Percentiles rank a stretch among this genome's conserved stretches.
phyloP scores from a whole-genome alignment of 2,888 invertebrate species.

The Agonopterix arenella region DNA sequence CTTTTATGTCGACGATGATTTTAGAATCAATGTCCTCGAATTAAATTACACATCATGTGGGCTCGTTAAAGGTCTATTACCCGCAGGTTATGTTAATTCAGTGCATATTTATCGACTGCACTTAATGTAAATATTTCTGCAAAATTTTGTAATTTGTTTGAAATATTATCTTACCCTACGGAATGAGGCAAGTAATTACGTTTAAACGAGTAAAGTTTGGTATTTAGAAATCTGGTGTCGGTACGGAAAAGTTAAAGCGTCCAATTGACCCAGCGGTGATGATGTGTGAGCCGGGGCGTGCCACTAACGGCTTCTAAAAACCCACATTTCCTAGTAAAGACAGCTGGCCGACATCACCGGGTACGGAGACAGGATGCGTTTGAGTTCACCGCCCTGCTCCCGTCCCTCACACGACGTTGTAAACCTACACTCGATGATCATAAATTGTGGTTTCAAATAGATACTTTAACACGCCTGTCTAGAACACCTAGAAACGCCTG shows the following conservation, averaged over 20 bases:
- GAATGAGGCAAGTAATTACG: conserved; percentile 20
- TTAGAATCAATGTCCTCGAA: conserved; percentile 46
- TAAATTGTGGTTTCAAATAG: conserved; percentile 56
- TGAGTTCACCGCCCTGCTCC: conserved; percentile 57
- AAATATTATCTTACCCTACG: conserved; percentile 17
- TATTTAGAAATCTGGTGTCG: conserved; percentile 31
- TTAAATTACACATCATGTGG: conserved; percentile 50
- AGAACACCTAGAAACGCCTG: conserved; percentile 1
- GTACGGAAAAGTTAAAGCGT: conserved; percentile 36
- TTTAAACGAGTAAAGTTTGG: conserved; percentile 9
- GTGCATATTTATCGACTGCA: conserved; percentile 34
- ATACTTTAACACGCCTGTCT: conserved; percentile 21
- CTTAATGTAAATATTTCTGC: conserved; percentile 32
- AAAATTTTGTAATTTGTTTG: conserved; percentile 40
- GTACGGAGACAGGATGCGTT: conserved; percentile 64
- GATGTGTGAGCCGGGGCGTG: conserved; percentile 46
- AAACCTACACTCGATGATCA: conserved; percentile 52
- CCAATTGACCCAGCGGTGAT: conserved; percentile 55
- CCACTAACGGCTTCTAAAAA: conserved; percentile 65
- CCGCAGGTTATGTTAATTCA: conserved; percentile 61
- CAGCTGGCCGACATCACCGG: conserved; percentile 54
- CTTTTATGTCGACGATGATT: conserved; percentile 20
- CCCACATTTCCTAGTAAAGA: conserved; percentile 68
- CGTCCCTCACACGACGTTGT: conserved; percentile 37
- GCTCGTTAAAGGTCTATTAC: conserved; percentile 55